Conservation (phyloP, 2,888 invertebrate genomes). For the Idaea dimidiata region DNA sequence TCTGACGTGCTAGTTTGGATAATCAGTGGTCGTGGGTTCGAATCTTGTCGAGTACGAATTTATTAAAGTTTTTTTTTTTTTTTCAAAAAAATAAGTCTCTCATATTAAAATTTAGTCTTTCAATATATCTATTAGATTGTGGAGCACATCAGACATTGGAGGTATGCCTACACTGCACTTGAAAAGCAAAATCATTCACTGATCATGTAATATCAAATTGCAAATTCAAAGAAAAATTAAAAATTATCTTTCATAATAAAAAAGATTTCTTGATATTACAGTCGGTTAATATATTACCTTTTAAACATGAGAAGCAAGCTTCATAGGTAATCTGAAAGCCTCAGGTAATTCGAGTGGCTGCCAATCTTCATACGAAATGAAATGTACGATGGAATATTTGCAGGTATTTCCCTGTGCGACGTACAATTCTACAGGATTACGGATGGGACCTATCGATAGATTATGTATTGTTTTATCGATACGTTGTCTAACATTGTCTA, state of each 20-base stretch:
- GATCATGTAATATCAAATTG: not conserved
- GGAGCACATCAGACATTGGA: too few species aligned
- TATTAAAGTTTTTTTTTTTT: too few species aligned
- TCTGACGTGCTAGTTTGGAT: too few species aligned
- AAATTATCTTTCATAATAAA: not conserved
- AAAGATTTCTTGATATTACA: not conserved
- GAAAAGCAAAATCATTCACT: not conserved
- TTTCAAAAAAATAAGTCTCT: too few species aligned
- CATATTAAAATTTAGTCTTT: too few species aligned
- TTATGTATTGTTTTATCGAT: conserved; percentile 2
- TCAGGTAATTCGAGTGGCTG: conserved; percentile 22
- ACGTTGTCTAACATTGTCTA: not conserved
- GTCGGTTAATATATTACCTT: conserved; percentile 9
- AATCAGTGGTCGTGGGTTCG: too few species aligned
- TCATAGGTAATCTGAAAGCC: conserved; percentile 15
- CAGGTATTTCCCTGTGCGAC: conserved; percentile 13
- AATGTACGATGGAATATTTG: conserved; percentile 23
- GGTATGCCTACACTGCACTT: not conserved
- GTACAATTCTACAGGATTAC: conserved; percentile 12
- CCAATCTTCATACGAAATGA: conserved; percentile 22
- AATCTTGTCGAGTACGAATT: too few species aligned
- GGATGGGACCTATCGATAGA: conserved; percentile 9
- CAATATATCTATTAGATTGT: too few species aligned
- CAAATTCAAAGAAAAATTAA: not conserved
- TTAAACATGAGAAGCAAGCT: conserved; percentile 12